Conservation (phyloP, 2,888 invertebrate species). For the Allolobophora icterica region DNA sequence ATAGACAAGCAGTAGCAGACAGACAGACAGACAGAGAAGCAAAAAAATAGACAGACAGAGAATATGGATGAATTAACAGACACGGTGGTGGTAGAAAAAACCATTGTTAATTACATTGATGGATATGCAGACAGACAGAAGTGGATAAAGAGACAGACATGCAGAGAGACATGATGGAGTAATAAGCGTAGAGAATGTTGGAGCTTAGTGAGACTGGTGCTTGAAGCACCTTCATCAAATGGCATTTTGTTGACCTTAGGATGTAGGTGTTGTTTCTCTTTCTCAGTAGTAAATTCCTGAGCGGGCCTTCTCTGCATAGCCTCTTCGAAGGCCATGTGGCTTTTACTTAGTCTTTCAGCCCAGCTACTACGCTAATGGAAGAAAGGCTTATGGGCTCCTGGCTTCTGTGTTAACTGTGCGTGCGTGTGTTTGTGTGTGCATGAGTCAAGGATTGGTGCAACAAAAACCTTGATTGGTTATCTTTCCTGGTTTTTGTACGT, state of each 20-base stretch:
- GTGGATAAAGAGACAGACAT: background rate
- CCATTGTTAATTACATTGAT: background rate
- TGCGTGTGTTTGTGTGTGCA: background rate
- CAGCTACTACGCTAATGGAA: background rate
- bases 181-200: background rate
- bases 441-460: background rate
- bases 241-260: background rate
- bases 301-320: background rate
- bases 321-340: background rate
- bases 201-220: background rate
- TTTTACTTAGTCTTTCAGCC: background rate
- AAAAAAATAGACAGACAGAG: no score
- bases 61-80: background rate
- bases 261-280: constrained; percentile 1
- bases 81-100: background rate
- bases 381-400: background rate
- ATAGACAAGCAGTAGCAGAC: no score
- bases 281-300: constrained; percentile 1
- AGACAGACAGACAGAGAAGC: no score
- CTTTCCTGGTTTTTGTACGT: background rate
- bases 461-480: background rate
- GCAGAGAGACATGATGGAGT: background rate
- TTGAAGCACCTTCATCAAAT: constrained; percentile 2
- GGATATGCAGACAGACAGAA: background rate
- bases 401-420: background rate